A percentile compares a stretch with the other conserved stretches of the same genome.
Evolutionary conservation across 2,113 vertebrate genomes (phyloP).

Genomic region (Dipodomys spectabilis): DNA sequence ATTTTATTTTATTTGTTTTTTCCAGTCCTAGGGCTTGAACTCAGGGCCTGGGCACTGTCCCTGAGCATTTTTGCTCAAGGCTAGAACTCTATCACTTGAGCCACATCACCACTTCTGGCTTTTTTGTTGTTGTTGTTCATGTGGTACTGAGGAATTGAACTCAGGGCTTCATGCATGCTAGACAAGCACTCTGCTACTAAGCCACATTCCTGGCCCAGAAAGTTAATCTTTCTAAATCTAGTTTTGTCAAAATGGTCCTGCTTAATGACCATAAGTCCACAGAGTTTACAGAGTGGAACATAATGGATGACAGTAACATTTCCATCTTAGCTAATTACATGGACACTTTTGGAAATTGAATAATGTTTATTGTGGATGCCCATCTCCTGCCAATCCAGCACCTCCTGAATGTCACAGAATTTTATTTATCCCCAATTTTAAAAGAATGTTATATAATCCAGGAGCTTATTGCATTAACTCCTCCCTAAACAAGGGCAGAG

Average conservation of each 20-base stretch:
- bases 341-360: constrained; percentile 48
- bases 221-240: background rate
- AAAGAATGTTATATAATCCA: constrained; percentile 47
- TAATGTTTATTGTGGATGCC: constrained; percentile 36
- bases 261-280: background rate
- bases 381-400: background rate
- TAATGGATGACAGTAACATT: background rate
- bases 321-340: constrained; percentile 58
- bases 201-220: too few relatives aligned
- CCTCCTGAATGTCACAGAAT: constrained; percentile 14
- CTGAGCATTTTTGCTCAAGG: too few relatives aligned
- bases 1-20: too few relatives aligned
- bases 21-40: too few relatives aligned
- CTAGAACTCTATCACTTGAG: too few relatives aligned
- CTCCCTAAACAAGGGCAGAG: constrained; percentile 66
- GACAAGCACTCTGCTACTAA: too few relatives aligned
- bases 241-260: background rate
- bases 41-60: too few relatives aligned
- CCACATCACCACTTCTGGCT: too few relatives aligned
- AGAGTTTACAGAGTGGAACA: background rate
- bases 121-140: too few relatives aligned
- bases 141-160: too few relatives aligned
- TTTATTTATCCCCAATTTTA: constrained; percentile 55
- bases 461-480: constrained; percentile 61
- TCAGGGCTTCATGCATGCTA: too few relatives aligned